These are phyloP conservation scores for Petrocephalus zakoni DNA, from an alignment of 2,113 vertebrate species.

Conservation along the genomic window DNA sequence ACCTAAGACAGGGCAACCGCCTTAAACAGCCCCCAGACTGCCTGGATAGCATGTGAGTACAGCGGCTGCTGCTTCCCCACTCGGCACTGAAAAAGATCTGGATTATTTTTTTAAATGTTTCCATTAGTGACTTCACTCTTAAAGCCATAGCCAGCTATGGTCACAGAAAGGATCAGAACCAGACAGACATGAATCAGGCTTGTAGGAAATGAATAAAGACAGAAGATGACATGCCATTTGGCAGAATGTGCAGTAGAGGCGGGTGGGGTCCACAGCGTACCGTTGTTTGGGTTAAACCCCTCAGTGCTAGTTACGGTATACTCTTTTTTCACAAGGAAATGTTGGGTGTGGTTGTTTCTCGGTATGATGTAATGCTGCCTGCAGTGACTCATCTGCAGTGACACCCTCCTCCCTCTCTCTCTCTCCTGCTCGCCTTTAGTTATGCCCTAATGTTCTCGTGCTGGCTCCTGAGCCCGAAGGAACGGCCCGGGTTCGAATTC, in stretches of 20 bases:
- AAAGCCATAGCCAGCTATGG: neutral
- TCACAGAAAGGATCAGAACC: neutral
- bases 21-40: conserved; percentile 87
- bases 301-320: neutral
- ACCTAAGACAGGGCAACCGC: conserved; percentile 81
- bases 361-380: neutral
- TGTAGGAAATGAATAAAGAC: neutral
- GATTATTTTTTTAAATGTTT: neutral
- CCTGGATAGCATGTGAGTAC: conserved; percentile 78
- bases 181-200: neutral
- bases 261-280: neutral
- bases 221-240: neutral
- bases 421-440: conserved; percentile 46
- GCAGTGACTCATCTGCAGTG: neutral
- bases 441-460: conserved; percentile 80
- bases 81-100: neutral
- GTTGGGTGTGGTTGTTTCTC: neutral
- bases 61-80: neutral
- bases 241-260: neutral
- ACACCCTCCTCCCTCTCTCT: neutral
- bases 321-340: neutral
- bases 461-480: conserved; percentile 81
- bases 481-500: conserved; percentile 70
- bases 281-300: neutral
- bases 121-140: neutral